These are phyloP conservation scores for Limnephilus auricula DNA, from an alignment of 2,888 invertebrate species.

Conservation along the genomic window DNA sequence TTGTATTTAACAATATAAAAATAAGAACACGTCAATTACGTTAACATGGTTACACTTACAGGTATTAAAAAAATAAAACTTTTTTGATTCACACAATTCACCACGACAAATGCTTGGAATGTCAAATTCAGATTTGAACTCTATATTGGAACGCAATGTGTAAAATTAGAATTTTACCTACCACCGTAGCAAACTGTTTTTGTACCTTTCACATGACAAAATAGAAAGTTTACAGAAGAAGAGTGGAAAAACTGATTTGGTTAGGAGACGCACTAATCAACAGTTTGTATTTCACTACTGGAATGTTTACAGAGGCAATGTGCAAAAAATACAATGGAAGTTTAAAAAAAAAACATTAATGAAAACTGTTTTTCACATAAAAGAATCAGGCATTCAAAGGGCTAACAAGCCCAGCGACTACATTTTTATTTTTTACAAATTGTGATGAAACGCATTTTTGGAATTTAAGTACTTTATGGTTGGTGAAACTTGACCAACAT, in stretches of 20 bases:
- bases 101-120: not conserved
- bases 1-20: slow-evolving; percentile 2
- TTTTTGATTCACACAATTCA: not conserved
- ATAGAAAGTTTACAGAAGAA: not conserved
- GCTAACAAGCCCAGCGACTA: not conserved
- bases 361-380: not conserved
- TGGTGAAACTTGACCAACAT: not conserved
- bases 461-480: not conserved
- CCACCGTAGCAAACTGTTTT: not conserved
- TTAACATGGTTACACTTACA: not conserved
- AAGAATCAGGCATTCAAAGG: not conserved
- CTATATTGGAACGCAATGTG: not conserved
- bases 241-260: not conserved
- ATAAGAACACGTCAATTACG: not conserved
- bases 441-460: not conserved
- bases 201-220: not conserved
- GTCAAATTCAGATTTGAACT: not conserved
- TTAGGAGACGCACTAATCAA: not conserved
- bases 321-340: not conserved
- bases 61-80: not conserved
- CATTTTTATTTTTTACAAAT: not conserved
- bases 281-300: no score
- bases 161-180: not conserved
- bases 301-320: not conserved
- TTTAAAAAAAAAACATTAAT: no score